Percentiles rank a stretch among this genome's conserved stretches.
Conservation (phyloP, 2,888 invertebrate species). For the Limnephilus lunatus region DNA sequence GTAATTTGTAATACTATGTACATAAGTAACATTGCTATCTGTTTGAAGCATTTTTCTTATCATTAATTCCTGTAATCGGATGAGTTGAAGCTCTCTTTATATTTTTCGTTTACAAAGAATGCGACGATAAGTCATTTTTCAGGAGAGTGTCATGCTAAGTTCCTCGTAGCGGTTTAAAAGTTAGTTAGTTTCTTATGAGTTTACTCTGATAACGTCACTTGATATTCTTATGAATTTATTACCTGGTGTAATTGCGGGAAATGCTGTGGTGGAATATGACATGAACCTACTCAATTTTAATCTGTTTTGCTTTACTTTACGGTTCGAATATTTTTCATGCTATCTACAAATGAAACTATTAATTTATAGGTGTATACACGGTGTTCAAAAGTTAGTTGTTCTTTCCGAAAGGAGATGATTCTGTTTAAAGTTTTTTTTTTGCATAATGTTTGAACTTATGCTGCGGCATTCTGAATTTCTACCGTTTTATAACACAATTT, state of each 20-base stretch:
- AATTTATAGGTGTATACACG: too few species aligned
- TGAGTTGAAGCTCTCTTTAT: not conserved
- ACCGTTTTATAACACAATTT: too few species aligned
- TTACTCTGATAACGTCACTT: not conserved
- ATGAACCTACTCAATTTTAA: not conserved
- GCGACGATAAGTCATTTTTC: not conserved
- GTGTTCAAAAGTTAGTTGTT: too few species aligned
- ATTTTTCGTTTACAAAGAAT: not conserved
- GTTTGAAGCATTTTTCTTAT: not conserved
- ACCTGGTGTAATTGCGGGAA: constrained; percentile 2
- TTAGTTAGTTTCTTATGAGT: not conserved
- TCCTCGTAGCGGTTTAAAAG: not conserved
- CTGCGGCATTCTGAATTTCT: too few species aligned
- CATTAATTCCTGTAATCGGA: not conserved
- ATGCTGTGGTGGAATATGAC: not conserved
- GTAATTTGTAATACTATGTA: too few species aligned
- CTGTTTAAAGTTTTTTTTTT: too few species aligned
- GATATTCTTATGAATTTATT: not conserved
- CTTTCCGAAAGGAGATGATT: too few species aligned
- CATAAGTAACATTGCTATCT: not conserved
- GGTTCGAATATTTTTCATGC: not conserved
- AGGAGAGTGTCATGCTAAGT: not conserved
- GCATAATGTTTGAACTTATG: too few species aligned
- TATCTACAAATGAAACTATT: too few species aligned
- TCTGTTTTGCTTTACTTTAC: not conserved